phyloP scores from a whole-genome alignment of 2,888 invertebrate genomes.

The Idaea biselata region DNA sequence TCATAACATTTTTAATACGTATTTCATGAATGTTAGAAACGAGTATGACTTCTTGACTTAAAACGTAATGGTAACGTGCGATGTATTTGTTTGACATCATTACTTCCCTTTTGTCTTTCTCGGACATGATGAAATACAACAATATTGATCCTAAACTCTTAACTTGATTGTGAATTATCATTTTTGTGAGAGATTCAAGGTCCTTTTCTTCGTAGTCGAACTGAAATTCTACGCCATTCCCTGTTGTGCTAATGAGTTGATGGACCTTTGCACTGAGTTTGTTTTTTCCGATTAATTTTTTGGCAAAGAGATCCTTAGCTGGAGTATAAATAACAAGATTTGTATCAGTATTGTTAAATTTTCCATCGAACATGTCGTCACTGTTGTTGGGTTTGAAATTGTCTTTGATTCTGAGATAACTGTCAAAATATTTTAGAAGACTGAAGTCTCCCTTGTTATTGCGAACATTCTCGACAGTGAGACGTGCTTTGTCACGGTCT shows the following conservation, averaged over 20 bases:
- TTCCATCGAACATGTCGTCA: constrained; percentile 38
- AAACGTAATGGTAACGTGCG: constrained; percentile 39
- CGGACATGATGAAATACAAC: constrained; percentile 33
- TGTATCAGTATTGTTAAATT: constrained; percentile 33
- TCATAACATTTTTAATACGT: constrained; percentile 6
- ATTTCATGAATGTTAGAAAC: constrained; percentile 9
- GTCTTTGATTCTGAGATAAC: constrained; percentile 39
- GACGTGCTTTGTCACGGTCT: constrained; percentile 33
- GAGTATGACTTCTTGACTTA: constrained; percentile 36
- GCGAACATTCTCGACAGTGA: constrained; percentile 34
- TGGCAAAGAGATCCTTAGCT: constrained; percentile 31
- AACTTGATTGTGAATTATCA: constrained; percentile 32
- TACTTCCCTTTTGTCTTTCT: constrained; percentile 29
- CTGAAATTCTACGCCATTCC: constrained; percentile 31
- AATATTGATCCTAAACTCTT: constrained; percentile 34
- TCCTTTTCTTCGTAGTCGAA: constrained; percentile 32
- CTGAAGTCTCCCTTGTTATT: constrained; percentile 33
- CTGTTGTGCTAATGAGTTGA: constrained; percentile 32
- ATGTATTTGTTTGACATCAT: constrained; percentile 38
- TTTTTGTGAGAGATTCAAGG: constrained; percentile 30
- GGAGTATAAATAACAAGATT: constrained; percentile 43
- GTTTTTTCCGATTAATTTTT: constrained; percentile 21
- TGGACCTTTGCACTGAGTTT: constrained; percentile 29
- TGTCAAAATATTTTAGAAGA: constrained; percentile 40
- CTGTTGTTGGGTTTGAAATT: constrained; percentile 29